A percentile compares a stretch with the other conserved stretches of the same genome.
These are phyloP conservation scores for Balearica regulorum DNA, from an alignment of 2,797 vertebrate genomes.

Conservation along the genomic window DNA sequence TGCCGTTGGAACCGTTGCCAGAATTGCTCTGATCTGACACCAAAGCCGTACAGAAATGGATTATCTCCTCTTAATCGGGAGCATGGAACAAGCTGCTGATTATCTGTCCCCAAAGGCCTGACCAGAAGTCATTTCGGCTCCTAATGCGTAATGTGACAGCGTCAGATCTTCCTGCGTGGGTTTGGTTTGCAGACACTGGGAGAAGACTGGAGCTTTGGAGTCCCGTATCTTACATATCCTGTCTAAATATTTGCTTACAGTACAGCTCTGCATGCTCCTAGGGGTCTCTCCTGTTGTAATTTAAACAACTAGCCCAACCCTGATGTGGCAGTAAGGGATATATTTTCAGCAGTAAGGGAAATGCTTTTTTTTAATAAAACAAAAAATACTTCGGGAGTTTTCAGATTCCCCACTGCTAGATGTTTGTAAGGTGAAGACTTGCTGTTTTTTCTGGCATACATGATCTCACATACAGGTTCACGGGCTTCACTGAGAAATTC, in stretches of 20 bases:
- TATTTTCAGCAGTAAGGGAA: background rate
- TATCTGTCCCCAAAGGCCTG: background rate
- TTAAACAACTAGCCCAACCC: background rate
- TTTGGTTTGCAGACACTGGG: background rate
- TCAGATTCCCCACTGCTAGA: background rate
- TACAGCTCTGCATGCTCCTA: background rate
- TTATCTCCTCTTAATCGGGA: slow-evolving; percentile 48
- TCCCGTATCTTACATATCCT: background rate
- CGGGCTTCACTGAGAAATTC: background rate
- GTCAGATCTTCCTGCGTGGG: accelerated
- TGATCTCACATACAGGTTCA: background rate
- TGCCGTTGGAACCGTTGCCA: slow-evolving; percentile 20
- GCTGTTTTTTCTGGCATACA: accelerated
- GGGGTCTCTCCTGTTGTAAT: background rate
- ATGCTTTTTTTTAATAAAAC: background rate
- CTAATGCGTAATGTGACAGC: background rate
- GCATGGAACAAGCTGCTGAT: slow-evolving; percentile 15
- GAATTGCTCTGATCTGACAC: slow-evolving; percentile 53
- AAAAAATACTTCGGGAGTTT: background rate
- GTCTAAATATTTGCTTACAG: background rate
- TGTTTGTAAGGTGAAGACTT: background rate
- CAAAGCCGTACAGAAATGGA: background rate
- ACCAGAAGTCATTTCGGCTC: background rate
- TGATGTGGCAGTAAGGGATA: background rate
- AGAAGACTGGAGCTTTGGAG: background rate